phyloP scores from a whole-genome alignment of 1,140 invertebrate genomes.

The Neomicropteryx cornuta region DNA sequence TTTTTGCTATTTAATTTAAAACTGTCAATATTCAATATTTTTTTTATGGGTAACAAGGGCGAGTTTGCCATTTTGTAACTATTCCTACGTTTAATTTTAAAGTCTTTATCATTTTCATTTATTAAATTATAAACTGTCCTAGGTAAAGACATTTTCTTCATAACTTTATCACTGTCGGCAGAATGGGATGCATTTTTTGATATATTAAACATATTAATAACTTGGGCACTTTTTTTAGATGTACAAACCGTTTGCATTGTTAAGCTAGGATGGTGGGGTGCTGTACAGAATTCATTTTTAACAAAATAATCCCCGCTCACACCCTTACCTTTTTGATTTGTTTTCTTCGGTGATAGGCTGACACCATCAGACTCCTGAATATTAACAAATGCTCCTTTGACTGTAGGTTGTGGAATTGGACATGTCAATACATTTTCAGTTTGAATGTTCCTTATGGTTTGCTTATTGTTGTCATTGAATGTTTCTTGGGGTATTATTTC shows the following conservation, averaged over 20 bases:
- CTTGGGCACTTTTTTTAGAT: slow-evolving; percentile 31
- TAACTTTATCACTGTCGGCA: slow-evolving; percentile 14
- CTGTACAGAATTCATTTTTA: too few species aligned
- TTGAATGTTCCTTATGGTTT: too few species aligned
- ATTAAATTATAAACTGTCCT: slow-evolving; percentile 8
- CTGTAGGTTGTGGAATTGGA: slow-evolving; percentile 23
- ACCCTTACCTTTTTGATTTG: slow-evolving; percentile 48
- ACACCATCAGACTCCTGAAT: slow-evolving; percentile 54
- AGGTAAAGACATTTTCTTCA: neutral
- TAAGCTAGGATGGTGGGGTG: too few species aligned
- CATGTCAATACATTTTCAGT: too few species aligned
- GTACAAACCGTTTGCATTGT: too few species aligned
- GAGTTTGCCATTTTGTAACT: slow-evolving; percentile 78
- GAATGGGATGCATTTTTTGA: slow-evolving; percentile 20
- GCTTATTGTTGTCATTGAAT: too few species aligned
- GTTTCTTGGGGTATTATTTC: slow-evolving; percentile 23
- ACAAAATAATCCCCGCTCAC: too few species aligned
- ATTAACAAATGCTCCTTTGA: slow-evolving; percentile 58
- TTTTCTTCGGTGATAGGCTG: slow-evolving; percentile 45
- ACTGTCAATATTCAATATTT: slow-evolving; percentile 33
- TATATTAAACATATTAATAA: slow-evolving; percentile 34
- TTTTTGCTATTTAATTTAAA: slow-evolving; percentile 32
- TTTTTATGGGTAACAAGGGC: slow-evolving; percentile 46
- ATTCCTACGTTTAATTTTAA: slow-evolving; percentile 67
- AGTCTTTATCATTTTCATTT: slow-evolving; percentile 14